Evolutionary conservation across 2,113 vertebrate genomes (phyloP), one percentile per base, ranked within the genome.

Genomic region (Guaruba guarouba): DNA sequence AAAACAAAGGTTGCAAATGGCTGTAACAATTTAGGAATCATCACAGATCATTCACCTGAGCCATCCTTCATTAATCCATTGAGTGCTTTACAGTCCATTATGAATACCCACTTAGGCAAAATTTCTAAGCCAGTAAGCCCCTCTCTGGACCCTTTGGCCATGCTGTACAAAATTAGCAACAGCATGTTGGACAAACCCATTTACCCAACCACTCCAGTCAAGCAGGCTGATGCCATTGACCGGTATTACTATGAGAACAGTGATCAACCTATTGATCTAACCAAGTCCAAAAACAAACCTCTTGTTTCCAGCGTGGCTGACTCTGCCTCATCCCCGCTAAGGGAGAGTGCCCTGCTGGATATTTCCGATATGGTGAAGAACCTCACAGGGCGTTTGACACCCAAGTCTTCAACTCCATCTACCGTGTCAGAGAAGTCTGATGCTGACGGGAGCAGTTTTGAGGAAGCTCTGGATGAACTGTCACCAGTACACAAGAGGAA

Each of bases 351-450:
- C n/a, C 97, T 99, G 92, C 98, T 99, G 99, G 99, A 99, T 97
- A 99, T 99, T 97, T 99, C 99, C 0, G 99, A 99, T 96, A 99
- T 99, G 99, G 99, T 99, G 49, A 99, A 99, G 93, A 99, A 99
- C 97, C 98, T 99, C 94, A 99, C 99, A 0, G 99, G 99, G 59
- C 99, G 98, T 59, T 98, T 99, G 97, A 99, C 99, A 82, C 99
- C 99, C 94, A 99, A 99, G 97, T 99, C 99, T 44, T 99, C 99
- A 17, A 99, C 99, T 19, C 99, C 99, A 0, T 99, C 98, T n/a
- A 98, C 98, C 0, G 96, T 99, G 76, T 99, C 99, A 1, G 99
- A 99, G 97, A 99, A 99, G 96, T 99, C 99, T 0, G 99, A 99
- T 22, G 97, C 98, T 1, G 99, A 99, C 0, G 99, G 98, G 90